Evolutionary conservation across 2,888 invertebrate species (phyloP).

Genomic region (Drosophila seclusa): DNA sequence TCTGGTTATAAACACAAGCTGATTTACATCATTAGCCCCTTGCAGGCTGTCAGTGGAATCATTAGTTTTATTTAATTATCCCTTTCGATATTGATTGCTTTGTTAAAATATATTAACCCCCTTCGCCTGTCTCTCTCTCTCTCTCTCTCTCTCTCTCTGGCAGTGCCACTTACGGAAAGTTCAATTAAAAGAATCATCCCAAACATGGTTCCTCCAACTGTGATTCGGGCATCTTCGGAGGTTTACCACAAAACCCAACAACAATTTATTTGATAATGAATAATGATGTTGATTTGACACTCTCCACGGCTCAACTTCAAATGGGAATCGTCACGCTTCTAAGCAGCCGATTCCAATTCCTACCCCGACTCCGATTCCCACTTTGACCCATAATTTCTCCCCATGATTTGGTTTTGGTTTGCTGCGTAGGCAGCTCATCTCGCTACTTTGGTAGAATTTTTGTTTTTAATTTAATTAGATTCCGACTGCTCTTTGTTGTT

Average conservation of each 20-base stretch:
- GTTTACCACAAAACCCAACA: conserved; percentile 64
- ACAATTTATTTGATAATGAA: conserved; percentile 79
- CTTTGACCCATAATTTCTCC: conserved; percentile 20
- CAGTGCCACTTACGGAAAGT: conserved; percentile 56
- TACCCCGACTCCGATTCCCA: conserved; percentile 3
- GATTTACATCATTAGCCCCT: conserved; percentile 62
- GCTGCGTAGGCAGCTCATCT: conserved; percentile 70
- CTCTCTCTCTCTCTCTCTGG: not conserved
- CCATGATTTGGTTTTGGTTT: conserved; percentile 30
- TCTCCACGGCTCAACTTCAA: conserved; percentile 63
- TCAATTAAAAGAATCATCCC: conserved; percentile 69
- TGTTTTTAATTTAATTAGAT: conserved; percentile 76
- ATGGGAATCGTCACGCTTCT: conserved; percentile 74
- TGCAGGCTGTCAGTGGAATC: conserved; percentile 73
- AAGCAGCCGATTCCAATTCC: conserved; percentile 32
- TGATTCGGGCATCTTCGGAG: conserved; percentile 45
- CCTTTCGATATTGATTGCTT: conserved; percentile 76
- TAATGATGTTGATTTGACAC: conserved; percentile 81
- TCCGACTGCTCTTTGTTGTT: conserved; percentile 41
- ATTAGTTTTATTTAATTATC: conserved; percentile 81
- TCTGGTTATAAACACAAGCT: conserved; percentile 20
- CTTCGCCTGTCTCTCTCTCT: conserved; percentile 20
- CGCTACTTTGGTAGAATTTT: conserved; percentile 72
- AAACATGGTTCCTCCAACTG: conserved; percentile 66
- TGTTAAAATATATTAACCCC: conserved; percentile 75